These are phyloP conservation scores for Macroteleia sp. DNA, from an alignment of 2,888 invertebrate genomes.

Conservation along the genomic window DNA sequence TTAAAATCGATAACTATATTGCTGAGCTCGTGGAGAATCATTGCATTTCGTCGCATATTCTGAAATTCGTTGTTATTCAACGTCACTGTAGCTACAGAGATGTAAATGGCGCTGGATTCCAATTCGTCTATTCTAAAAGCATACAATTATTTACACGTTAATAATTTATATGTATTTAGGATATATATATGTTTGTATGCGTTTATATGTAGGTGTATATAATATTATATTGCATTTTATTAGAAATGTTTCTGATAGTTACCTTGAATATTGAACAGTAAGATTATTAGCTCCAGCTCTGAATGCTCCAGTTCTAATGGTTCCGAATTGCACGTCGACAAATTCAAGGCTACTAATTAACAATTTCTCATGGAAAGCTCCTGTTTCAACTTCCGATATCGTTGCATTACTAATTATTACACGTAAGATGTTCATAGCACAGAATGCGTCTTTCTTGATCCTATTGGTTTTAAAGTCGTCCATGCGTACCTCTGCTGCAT, in stretches of 20 bases:
- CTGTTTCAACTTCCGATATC: slow-evolving; percentile 86
- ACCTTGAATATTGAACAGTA: slow-evolving; percentile 88
- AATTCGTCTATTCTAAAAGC: slow-evolving; percentile 87
- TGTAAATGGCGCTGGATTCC: slow-evolving; percentile 87
- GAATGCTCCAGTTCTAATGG: slow-evolving; percentile 86
- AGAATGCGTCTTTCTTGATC: slow-evolving; percentile 88
- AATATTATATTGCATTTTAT: slow-evolving; percentile 1
- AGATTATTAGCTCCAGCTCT: slow-evolving; percentile 87
- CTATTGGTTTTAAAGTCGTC: slow-evolving; percentile 85
- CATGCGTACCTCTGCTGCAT: slow-evolving; percentile 87
- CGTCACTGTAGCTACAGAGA: slow-evolving; percentile 86
- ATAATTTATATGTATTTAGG: no score
- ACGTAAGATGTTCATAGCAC: slow-evolving; percentile 87
- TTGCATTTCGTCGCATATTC: slow-evolving; percentile 86
- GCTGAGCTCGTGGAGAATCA: slow-evolving; percentile 88
- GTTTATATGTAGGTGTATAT: no score
- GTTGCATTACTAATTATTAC: slow-evolving; percentile 87
- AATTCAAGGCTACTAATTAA: slow-evolving; percentile 87
- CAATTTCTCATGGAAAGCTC: slow-evolving; percentile 87
- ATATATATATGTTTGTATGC: no score
- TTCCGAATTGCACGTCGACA: slow-evolving; percentile 86
- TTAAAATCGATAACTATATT: slow-evolving; percentile 87
- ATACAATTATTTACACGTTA: slow-evolving; percentile 16
- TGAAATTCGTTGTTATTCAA: slow-evolving; percentile 87
- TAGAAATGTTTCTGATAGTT: slow-evolving; percentile 57